Evolutionary conservation across 2,113 vertebrate genomes (phyloP), one percentile per base, ranked within the genome.

Genomic region (Proterorhinus semilunaris): DNA sequence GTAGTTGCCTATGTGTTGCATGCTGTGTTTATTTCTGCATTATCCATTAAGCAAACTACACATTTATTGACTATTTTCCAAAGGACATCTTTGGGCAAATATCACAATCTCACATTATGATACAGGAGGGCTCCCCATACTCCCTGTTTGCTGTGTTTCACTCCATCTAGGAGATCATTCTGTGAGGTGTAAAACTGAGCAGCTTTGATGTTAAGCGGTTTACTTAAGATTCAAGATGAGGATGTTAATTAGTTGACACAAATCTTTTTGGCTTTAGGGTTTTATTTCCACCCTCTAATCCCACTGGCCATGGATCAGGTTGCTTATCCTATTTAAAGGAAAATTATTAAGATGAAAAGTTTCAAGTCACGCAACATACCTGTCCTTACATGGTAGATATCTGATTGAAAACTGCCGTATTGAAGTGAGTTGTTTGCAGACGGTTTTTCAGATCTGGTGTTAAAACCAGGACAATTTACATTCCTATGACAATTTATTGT

Each of bases 221-320:
- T 81, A 79, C 83, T 85, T 81, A 78, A 80, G 79, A 81, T 74
- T 83, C 52, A 75, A 81, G 74, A 84, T 80, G 71, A 84, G 51
- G 49, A 65, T 81, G 75, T 82, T 90, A 91, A 88, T 90, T 80
- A 86, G 72, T 75, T 83, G 76, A 84, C 74, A 81, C 71, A 83
- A 70, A 77, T 84, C 45, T 78, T 77, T 78, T 76, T 71, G 55
- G 51, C 76, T 64, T 12, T 62, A 48, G 11, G 45, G 53, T 45
- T 74, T 63, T 36, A 4, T 69, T 49, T n/a, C 21, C 21, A 12
- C 16, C 5, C 5, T 13, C 10, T 59, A 74, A 79, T 86, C 73
- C 70, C 68, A 62, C 53, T 21, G 21, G 69, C 13, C 62, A 44
- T 50, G 74, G 58, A 73, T 76, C 43, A 71, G 65, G 59, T 75